Base-by-base conservation (phyloP, 2,113 vertebrate species). In the Tachycineta bicolor region DNA sequence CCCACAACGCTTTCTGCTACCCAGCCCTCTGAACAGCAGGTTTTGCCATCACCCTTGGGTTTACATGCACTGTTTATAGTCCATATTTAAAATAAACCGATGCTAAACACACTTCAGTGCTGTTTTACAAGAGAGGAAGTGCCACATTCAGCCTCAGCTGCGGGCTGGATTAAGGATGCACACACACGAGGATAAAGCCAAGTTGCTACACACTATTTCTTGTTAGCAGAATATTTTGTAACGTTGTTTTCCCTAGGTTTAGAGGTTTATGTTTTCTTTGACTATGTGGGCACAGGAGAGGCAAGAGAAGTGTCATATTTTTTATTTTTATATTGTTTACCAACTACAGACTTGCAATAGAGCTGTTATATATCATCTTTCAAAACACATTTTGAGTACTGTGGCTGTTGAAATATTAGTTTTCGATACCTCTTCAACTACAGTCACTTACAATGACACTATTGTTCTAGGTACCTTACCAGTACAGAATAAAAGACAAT, bases 301-400 rank as follows among this genome's bases (percentile, higher is more conserved):
- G 80, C 90, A 90, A 67, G 34, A 13, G 44, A 93, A 77, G 76
- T 68, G 79, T 81, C 78, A 80, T 83, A 65, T 88, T 91, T 96
- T 96, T 97, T 94, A 93, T 96, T 95, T 90, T 91, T 88, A 83
- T 90, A 88, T 89, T 95, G 90, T 93, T 96, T 94, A 87, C 11
- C 9, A 88, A 87, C 87, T 83, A 81, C 39, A 92, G 85, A 60
- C 83, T 92, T 71, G 79, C 79, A 83, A 81, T 63, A 76, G 64
- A 93, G 53, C 56, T 75, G 87, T 95, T 88, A 92, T 90, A 92
- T 89, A 96, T 96, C 93, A 94, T 89, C 83, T 93, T 93, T 96
- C 94, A 95, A 96, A 96, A 90, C 73, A 78, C 85, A 89, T 94
- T 96, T 86, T 90, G 90, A 89, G 83, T 67, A 75, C 39, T 33